A percentile compares a stretch with the other conserved stretches of the same genome.
phyloP scores from a whole-genome alignment of 2,888 invertebrate genomes.

The Aphidius colemani region DNA sequence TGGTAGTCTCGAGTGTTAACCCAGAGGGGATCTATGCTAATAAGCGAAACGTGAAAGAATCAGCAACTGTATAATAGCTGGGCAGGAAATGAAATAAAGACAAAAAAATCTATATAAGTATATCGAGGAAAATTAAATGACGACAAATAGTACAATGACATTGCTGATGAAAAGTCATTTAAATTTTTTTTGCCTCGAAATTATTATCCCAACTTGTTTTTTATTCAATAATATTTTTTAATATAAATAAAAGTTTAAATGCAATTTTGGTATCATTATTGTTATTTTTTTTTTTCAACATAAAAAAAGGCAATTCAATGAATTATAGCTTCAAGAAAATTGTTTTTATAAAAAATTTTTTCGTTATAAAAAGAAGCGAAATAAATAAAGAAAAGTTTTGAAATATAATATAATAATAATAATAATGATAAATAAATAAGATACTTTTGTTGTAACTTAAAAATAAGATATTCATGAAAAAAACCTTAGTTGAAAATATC shows the following conservation, averaged over 20 bases:
- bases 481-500: background rate
- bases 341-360: background rate
- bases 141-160: constrained; percentile 8
- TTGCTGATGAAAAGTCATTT: background rate
- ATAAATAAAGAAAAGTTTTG: background rate
- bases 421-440: background rate
- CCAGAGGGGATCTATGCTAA: constrained; percentile 21
- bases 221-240: no score
- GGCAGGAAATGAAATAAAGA: constrained; percentile 1
- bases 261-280: no score
- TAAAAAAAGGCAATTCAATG: no score
- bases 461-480: constrained; percentile 1
- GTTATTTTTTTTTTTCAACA: no score
- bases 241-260: no score
- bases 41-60: constrained; percentile 13
- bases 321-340: background rate
- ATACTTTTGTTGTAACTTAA: constrained; percentile 2
- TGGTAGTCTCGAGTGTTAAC: constrained; percentile 33
- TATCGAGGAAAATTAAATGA: constrained; percentile 13
- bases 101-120: background rate
- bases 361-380: background rate
- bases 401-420: no score
- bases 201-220: no score
- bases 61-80: background rate
- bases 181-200: no score